Conservation (phyloP, 2,797 vertebrate genomes). For the Lepilemur ruficaudatus region DNA sequence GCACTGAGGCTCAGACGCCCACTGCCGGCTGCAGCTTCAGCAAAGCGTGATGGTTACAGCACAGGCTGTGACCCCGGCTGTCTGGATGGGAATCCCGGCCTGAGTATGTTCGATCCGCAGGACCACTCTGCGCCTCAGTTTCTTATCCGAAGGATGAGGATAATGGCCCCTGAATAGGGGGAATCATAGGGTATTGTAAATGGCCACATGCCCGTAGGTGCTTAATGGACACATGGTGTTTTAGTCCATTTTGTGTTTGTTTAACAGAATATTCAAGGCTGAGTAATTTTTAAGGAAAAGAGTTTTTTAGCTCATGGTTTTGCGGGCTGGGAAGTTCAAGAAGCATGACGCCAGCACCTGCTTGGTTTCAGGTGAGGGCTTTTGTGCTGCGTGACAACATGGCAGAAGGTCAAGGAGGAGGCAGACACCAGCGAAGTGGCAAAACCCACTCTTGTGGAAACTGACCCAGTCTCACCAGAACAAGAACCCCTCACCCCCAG, state of each 20-base stretch:
- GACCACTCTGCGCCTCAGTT: not conserved
- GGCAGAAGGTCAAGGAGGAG: not conserved
- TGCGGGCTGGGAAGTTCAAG: not conserved
- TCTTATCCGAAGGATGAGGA: not conserved
- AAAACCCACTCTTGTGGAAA: not conserved
- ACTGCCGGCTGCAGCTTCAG: not conserved
- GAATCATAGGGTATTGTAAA: not conserved
- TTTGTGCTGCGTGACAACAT: not conserved
- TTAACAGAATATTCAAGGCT: not conserved
- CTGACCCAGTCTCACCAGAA: not conserved
- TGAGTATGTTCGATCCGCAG: fast-evolving
- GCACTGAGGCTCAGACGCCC: not conserved
- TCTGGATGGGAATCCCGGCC: not conserved
- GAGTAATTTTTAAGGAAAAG: not conserved
- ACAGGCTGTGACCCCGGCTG: not conserved
- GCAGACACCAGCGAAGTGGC: not conserved
- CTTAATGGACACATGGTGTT: not conserved
- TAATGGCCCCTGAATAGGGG: not conserved
- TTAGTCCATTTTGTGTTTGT: not conserved
- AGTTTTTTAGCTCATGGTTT: not conserved
- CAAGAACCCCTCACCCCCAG: not conserved
- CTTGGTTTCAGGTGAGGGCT: not conserved
- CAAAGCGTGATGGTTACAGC: not conserved
- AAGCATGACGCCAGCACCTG: not conserved
- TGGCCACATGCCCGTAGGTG: not conserved